Evolutionary conservation across 2,888 invertebrate species (phyloP), one percentile per base, ranked within the genome.

Genomic region (Scrobipalpa atriplicella): DNA sequence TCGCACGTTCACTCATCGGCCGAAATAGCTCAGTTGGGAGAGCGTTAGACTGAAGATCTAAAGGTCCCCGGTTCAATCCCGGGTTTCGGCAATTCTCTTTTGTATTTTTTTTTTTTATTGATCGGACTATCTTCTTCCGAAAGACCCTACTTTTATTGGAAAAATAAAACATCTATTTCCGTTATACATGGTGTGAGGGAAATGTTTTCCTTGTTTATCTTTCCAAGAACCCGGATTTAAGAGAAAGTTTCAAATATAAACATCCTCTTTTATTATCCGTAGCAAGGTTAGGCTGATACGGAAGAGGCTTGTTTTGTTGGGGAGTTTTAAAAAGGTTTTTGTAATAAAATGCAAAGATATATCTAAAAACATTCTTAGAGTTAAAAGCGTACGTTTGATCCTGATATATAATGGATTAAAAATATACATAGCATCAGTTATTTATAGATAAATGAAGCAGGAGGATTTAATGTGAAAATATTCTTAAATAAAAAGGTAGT

Each of bases 11-110:
- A 0, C 0, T 0, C 6, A 69, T 19, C 43, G 47, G 87, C 86
- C 86, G 87, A 87, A 87, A 87, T 87, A 87, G 87, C 86, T 87
- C 87, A 87, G 87, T 87, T 86, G 87, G 87, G 87, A 87, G 87
- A 87, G 86, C 86, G 86, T 87, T 87, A 87, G 86, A n/a, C n/a
- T n/a, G n/a, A n/a, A n/a, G n/a, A n/a, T n/a, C n/a, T n/a, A n/a
- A n/a, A n/a, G n/a, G n/a, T n/a, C n/a, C n/a, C n/a, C n/a, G n/a
- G n/a, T n/a, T n/a, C n/a, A n/a, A n/a, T n/a, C n/a, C n/a, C n/a
- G n/a, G n/a, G n/a, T n/a, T n/a, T n/a, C n/a, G n/a, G n/a, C n/a
- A n/a, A n/a, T n/a, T n/a, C n/a, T n/a, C 21, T 58, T 16, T 1
- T 3, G 47, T 3, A 71, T 73, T 76, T 76, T 71, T 21, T 66